phyloP scores from a whole-genome alignment of 2,113 vertebrate genomes.

The Austrofundulus limnaeus region DNA sequence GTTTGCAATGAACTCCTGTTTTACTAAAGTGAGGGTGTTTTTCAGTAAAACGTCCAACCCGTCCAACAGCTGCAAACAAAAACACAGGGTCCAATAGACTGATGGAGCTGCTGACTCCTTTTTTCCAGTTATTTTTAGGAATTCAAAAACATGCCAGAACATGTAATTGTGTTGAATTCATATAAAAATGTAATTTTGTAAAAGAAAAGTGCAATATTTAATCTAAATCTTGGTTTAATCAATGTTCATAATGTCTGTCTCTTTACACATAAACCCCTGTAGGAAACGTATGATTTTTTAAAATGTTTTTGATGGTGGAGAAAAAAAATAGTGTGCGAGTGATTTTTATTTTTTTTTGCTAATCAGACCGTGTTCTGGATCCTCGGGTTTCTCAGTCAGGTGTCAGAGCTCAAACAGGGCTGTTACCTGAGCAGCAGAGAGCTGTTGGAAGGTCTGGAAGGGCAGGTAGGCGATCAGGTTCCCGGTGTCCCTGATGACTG shows the following conservation, averaged over 20 bases:
- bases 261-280: too few relatives aligned
- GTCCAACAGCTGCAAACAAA: conserved; percentile 67
- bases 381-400: conserved; percentile 68
- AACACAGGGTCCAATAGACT: not conserved
- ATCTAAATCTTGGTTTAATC: too few relatives aligned
- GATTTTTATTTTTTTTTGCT: too few relatives aligned
- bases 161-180: not conserved
- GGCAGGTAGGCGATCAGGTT: conserved; percentile 82
- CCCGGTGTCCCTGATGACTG: conserved; percentile 74
- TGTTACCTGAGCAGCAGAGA: conserved; percentile 84
- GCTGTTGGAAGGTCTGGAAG: conserved; percentile 80
- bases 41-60: conserved; percentile 74
- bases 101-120: not conserved
- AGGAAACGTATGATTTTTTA: too few relatives aligned
- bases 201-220: too few relatives aligned
- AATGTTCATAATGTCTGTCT: too few relatives aligned
- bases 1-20: conserved; percentile 75
- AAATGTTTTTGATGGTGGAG: too few relatives aligned
- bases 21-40: conserved; percentile 62
- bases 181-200: too few relatives aligned
- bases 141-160: not conserved
- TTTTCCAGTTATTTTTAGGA: too few relatives aligned
- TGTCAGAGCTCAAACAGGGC: conserved; percentile 64
- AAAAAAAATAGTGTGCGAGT: too few relatives aligned
- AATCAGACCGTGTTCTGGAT: conserved; percentile 28